These are phyloP conservation scores for Thymelicus lineola DNA, from an alignment of 2,888 invertebrate species.

Conservation along the genomic window DNA sequence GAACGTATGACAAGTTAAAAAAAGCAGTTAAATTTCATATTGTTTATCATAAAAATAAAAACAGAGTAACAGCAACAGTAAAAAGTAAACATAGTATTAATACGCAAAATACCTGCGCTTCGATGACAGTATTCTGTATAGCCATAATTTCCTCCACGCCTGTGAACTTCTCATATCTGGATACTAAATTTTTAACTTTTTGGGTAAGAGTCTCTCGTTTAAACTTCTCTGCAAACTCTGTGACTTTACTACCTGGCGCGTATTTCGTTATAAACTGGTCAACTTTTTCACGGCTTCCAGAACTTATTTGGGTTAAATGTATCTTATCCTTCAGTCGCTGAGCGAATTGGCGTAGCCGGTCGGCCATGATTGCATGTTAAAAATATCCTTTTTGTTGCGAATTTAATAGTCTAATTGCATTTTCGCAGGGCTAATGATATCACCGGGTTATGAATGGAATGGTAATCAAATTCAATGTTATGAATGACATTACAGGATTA, in stretches of 20 bases:
- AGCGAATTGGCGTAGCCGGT: constrained; percentile 69
- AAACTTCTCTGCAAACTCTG: constrained; percentile 71
- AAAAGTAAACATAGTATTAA: background rate
- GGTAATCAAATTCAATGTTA: too few relatives aligned
- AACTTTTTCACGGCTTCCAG: constrained; percentile 64
- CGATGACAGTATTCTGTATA: constrained; percentile 90
- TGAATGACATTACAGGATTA: constrained; percentile 13
- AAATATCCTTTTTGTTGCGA: constrained; percentile 40
- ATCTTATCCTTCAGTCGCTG: constrained; percentile 70
- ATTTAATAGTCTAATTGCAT: constrained; percentile 50
- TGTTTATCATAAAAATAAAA: background rate
- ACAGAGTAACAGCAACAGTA: background rate
- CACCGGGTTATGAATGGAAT: constrained; percentile 34
- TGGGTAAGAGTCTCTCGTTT: constrained; percentile 64
- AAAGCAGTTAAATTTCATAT: background rate
- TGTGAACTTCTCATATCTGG: constrained; percentile 89
- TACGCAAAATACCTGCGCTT: constrained; percentile 81
- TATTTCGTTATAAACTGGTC: constrained; percentile 72
- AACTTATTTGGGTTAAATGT: constrained; percentile 59
- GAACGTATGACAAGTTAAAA: background rate
- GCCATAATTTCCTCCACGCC: constrained; percentile 91
- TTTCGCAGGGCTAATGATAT: constrained; percentile 49
- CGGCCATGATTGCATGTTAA: constrained; percentile 76
- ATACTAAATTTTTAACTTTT: constrained; percentile 78
- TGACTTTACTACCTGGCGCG: constrained; percentile 65